Base-by-base conservation (phyloP, 2,888 invertebrate genomes). In the Rhingia campestris region DNA sequence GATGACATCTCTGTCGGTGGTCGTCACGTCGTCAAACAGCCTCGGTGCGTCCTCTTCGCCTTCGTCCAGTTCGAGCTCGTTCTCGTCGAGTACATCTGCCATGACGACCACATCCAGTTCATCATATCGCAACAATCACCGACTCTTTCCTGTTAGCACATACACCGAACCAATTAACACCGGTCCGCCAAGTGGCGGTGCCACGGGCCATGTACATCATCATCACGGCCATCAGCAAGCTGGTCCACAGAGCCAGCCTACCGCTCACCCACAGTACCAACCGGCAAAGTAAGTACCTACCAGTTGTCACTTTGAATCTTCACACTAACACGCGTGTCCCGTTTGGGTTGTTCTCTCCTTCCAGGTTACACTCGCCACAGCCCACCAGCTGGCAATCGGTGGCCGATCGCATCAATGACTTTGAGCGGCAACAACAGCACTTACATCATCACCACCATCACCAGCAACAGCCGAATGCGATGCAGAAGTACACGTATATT, bases 71-170 rank as follows among this genome's bases (percentile, higher is more conserved):
- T 77, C 81, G 12, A 73, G 70, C 73, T 81, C 73, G 73, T 76
- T 79, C 53, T 86, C 86, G 22, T 80, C 84, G 7, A 80, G 75
- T 35, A 67, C 85, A 63, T 73, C 84, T 22, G 70, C 75, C 41
- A 69, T 81, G 67, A 86, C 86, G 69, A 70, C 87, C 10, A 86
- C 86, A 77, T 86, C 77, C 82, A 87, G 81, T 47, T 75, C 79
- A 61, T 80, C 91, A 81, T 90, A 91, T 89, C 90, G 92, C 88
- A 90, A 90, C 88, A 91, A 92, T 88, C 91, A 91, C 87, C 89
- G 95, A 86, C 91, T 95, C 76, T 95, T 95, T 90, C 94, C 95
- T 4, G 93, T 95, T 58, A 94, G 94, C 89, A 95, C 95, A 9
- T 94, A 94, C 89, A 94, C 94, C 0, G 94, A 94, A 80, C 93